Evolutionary conservation across 2,888 invertebrate genomes (phyloP).

Genomic region (Sinotaia quadrata): DNA sequence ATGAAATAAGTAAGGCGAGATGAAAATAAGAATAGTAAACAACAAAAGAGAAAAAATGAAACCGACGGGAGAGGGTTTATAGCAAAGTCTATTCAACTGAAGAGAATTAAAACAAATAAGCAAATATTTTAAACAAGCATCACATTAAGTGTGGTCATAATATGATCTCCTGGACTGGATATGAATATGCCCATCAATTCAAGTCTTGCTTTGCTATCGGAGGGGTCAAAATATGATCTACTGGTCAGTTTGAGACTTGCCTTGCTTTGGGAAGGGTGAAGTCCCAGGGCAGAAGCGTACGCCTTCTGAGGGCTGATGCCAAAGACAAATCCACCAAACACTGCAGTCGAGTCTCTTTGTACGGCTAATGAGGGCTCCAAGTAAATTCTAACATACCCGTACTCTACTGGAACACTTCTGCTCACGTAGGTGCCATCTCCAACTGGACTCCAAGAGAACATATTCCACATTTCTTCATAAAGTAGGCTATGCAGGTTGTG

Average conservation of each 20-base stretch:
- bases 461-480: not conserved
- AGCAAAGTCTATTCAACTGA: too few species aligned
- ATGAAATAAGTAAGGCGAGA: not conserved
- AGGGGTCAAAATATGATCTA: too few species aligned
- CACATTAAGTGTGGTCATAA: too few species aligned
- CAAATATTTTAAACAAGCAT: too few species aligned
- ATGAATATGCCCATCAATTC: too few species aligned
- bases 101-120: too few species aligned
- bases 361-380: not conserved
- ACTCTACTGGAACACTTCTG: constrained; percentile 2
- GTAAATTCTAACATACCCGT: constrained; percentile 5
- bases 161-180: too few species aligned
- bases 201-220: too few species aligned
- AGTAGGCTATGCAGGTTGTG: not conserved
- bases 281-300: constrained; percentile 20
- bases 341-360: not conserved
- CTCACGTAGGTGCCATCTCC: constrained; percentile 8
- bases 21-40: not conserved
- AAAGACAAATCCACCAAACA: constrained; percentile 20
- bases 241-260: too few species aligned
- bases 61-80: too few species aligned
- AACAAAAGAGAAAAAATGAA: too few species aligned
- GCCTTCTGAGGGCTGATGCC: constrained; percentile 16
- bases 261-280: too few species aligned
- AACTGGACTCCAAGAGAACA: constrained; percentile 18